Conservation (phyloP, 2,797 vertebrate species). For the Muraenolepis orangiensis region DNA sequence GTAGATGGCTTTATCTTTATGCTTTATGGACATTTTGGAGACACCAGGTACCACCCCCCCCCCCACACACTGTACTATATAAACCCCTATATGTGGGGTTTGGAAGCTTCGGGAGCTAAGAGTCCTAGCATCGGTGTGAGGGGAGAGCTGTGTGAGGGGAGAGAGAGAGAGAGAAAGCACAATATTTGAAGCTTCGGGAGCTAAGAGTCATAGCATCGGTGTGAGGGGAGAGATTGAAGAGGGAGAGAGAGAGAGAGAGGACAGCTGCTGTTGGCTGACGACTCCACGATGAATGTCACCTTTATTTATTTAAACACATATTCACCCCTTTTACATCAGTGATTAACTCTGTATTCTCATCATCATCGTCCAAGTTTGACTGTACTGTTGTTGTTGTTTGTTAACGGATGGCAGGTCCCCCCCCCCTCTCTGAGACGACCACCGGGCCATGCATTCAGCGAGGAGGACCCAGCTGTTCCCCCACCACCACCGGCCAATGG, state of each 20-base stretch:
- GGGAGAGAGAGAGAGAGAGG: no score
- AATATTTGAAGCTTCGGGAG: no score
- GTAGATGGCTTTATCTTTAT: no score
- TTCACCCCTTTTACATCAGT: background rate
- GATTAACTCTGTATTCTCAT: no score
- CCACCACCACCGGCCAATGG: conserved; percentile 25
- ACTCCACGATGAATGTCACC: background rate
- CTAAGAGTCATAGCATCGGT: background rate
- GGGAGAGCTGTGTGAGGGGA: no score
- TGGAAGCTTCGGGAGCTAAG: no score
- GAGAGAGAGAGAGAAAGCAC: no score
- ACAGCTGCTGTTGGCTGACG: conserved; percentile 52
- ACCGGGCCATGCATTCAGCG: background rate
- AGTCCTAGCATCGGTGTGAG: no score
- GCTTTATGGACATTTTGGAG: no score
- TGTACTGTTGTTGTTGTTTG: background rate
- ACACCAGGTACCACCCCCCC: no score
- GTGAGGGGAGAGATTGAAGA: conserved; percentile 21
- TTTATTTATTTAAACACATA: background rate
- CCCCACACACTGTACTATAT: no score
- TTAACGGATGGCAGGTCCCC: background rate
- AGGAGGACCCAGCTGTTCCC: conserved; percentile 47
- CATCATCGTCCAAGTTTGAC: background rate
- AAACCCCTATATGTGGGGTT: no score
- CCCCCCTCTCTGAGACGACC: background rate